Evolutionary conservation across 2,113 vertebrate genomes (phyloP), one percentile per base, ranked within the genome.

Genomic region (Gadus macrocephalus): DNA sequence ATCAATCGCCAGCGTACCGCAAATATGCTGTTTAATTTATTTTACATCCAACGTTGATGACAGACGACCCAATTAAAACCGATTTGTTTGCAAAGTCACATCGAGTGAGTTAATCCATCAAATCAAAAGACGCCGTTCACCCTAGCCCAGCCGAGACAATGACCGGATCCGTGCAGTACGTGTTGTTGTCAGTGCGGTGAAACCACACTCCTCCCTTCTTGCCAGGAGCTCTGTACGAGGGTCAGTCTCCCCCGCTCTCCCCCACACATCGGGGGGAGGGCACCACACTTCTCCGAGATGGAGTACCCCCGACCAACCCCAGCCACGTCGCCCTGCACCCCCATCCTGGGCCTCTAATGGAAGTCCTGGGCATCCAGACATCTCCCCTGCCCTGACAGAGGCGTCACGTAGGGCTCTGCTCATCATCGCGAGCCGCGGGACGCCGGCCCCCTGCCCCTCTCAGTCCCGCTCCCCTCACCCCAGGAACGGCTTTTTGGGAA

Each of bases 271-370:
- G 70, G 74, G 77, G 83, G 83, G 75, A 81, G 79, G 85, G 80
- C 84, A 81, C 80, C 87, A 90, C 83, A 83, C 88, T 81, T 87
- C 80, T 86, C 74, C 62, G 80, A 90, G 89, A 90, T 90, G 85
- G 88, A 90, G 80, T 86, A 90, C 88, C 89, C 88, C 87, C 88
- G 71, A 90, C 89, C 88, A 87, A 84, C 87, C 83, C 81, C 85
- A 78, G 79, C 80, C 81, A 81, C 89, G 91, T 91, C 87, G 90
- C 90, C 88, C 89, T 74, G 67, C 78, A 80, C 88, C 83, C 77
- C 87, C 84, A 86, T 89, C 85, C 87, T 87, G 81, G 83, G 85
- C 87, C 77, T 86, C 85, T 91, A 91, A 91, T 91, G 86, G 89
- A 89, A 89, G 87, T 85, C 88, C 89, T 64, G 87, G 84, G 89